phyloP scores from a whole-genome alignment of 30 jellyfish, hydroid and myxozoan species.

The Hydractinia symbiolongicarpus region DNA sequence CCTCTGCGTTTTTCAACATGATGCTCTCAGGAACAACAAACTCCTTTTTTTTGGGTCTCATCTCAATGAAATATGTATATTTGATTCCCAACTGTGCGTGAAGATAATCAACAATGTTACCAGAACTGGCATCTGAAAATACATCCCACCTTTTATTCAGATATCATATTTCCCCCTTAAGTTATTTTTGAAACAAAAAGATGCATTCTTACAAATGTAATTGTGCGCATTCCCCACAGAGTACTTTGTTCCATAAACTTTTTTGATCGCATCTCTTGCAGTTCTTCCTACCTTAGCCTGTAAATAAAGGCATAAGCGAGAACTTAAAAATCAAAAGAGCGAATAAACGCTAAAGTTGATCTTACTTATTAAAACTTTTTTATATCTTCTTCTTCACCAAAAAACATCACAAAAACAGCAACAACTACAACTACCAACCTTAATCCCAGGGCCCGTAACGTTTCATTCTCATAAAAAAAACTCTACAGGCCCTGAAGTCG shows the following conservation, averaged over 20 bases:
- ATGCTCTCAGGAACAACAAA: neutral
- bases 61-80: slow-evolving; percentile 30
- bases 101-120: slow-evolving; percentile 42
- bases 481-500: too few relatives aligned
- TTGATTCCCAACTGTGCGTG: slow-evolving; percentile 23
- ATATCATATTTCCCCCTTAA: neutral
- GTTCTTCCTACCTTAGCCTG: slow-evolving; percentile 33
- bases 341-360: too few relatives aligned
- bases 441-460: too few relatives aligned
- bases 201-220: slow-evolving; percentile 20
- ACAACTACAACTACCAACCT: too few relatives aligned
- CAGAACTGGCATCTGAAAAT: slow-evolving; percentile 41
- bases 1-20: slow-evolving; percentile 34
- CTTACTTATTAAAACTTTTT: neutral
- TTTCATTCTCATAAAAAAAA: too few relatives aligned
- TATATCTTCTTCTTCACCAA: too few relatives aligned
- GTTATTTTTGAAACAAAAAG: too few relatives aligned
- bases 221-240: slow-evolving; percentile 34
- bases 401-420: too few relatives aligned
- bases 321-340: too few relatives aligned
- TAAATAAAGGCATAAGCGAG: neutral
- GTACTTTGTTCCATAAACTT: slow-evolving; percentile 6
- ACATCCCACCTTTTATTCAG: neutral
- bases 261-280: slow-evolving; percentile 39
- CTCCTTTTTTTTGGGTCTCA: slow-evolving; percentile 19